Base-by-base conservation (phyloP, 1,140 invertebrate genomes). In the Oncopodura yosiiana region DNA sequence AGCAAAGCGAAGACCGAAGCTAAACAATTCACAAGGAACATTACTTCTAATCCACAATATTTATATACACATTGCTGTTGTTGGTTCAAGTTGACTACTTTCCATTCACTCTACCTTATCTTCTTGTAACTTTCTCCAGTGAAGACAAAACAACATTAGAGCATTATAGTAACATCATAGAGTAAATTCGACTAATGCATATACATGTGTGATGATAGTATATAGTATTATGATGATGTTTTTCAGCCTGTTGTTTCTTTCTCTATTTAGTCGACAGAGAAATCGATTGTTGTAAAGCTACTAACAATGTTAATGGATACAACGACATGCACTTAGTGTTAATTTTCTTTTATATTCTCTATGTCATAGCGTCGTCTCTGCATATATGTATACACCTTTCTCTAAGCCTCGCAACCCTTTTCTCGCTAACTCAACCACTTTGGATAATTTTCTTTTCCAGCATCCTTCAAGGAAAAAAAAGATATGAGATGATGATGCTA, bases 261-360 rank as follows among this genome's bases (percentile, higher is more conserved):
- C 46, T 19, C 27, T 49, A 49, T 49, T 30, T 49, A 37, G 46
- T 49, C 27, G 16, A 34, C 38, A 34, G 32, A 30, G 38, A 49
- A 49, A 49, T 49, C 36, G 46, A 49, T 49, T 49, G 46, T 38
- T 9, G n/a, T n/a, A 34, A 9, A 9, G 32, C 32, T 34, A 8
- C 8, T 43, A 51, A 29, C 49, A 36, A 51, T 41, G 41, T 51
- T 51, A 51, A 51, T 51, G 49, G 39, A 42, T 42, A 51, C 49
- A 51, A 36, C 37, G 37, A 51, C 37, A 43, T 51, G 49, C 49
- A 51, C 49, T 51, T 42, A 43, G 41, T 27, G 39, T 41, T 42
- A 42, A 51, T 42, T 51, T 51, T 51, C 34, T 51, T 14, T 34
- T 46, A 32, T 46, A 27, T 32, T 46, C 44, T 46, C 44, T 46